Evolutionary conservation across 2,113 vertebrate genomes (phyloP).

Genomic region (Rattus rattus): DNA sequence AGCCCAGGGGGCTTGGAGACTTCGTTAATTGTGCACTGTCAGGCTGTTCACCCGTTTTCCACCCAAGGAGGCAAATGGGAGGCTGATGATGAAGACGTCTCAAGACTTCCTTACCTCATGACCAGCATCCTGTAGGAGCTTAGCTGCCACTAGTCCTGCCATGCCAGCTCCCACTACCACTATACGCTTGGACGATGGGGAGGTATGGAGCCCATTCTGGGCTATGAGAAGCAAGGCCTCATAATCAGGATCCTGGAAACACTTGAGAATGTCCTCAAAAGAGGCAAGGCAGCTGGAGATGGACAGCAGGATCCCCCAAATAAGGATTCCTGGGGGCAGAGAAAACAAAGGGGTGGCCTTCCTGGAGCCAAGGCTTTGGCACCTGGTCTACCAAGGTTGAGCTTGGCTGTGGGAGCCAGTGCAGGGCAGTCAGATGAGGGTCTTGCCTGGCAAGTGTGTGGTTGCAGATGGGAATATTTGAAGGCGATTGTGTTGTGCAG

Average conservation of each 20-base stretch:
- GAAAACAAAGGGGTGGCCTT: not conserved
- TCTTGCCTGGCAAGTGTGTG: not conserved
- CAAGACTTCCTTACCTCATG: conserved; percentile 60
- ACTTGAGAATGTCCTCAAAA: conserved; percentile 55
- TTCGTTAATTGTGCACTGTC: no score
- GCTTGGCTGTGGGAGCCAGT: not conserved
- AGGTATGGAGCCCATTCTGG: conserved; percentile 43
- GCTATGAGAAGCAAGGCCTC: conserved; percentile 55
- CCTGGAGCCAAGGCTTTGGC: not conserved
- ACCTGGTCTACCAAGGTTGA: not conserved
- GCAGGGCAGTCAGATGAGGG: not conserved
- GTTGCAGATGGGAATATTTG: not conserved
- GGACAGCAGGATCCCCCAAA: conserved; percentile 52
- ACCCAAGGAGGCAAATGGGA: not conserved
- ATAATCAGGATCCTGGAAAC: conserved; percentile 61
- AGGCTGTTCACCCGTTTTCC: not conserved
- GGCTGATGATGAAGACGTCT: not conserved
- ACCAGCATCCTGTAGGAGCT: conserved; percentile 70
- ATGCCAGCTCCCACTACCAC: conserved; percentile 70
- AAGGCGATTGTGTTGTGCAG: not conserved
- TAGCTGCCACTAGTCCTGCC: conserved; percentile 57
- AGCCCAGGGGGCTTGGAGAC: not conserved
- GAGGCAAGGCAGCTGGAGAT: conserved; percentile 49
- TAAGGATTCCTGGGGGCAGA: conserved; percentile 57
- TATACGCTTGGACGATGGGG: not conserved